Conservation (phyloP, 2,113 vertebrate genomes). For the Gracilinanus agilis region DNA sequence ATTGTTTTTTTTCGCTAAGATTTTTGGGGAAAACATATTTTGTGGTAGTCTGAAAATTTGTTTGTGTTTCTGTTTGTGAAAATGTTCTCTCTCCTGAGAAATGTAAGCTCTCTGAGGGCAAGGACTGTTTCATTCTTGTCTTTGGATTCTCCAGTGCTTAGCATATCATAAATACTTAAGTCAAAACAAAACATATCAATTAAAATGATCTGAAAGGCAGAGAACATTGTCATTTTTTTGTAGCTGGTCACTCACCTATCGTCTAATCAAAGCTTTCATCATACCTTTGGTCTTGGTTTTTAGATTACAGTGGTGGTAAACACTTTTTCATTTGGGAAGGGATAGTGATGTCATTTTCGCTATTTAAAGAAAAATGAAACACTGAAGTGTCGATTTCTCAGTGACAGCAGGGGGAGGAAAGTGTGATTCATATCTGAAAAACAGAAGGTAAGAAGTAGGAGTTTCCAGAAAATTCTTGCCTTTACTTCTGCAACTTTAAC, state of each 20-base stretch:
- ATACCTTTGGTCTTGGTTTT: slow-evolving; percentile 26
- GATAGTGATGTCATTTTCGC: slow-evolving; percentile 53
- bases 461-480: slow-evolving; percentile 47
- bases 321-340: slow-evolving; percentile 39
- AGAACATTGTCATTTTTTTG: slow-evolving; percentile 48
- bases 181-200: not conserved
- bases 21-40: not conserved
- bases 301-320: slow-evolving; percentile 41
- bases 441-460: slow-evolving; percentile 52
- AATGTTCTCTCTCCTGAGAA: not conserved
- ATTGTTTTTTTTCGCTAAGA: not conserved
- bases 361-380: slow-evolving; percentile 43
- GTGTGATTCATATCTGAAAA: slow-evolving; percentile 47
- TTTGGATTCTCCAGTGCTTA: not conserved
- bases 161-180: not conserved
- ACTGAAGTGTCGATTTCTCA: slow-evolving; percentile 25
- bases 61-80: not conserved
- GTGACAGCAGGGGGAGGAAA: slow-evolving; percentile 29
- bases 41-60: not conserved
- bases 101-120: not conserved
- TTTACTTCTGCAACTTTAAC: slow-evolving; percentile 48
- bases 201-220: slow-evolving; percentile 6
- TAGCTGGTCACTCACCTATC: slow-evolving; percentile 27
- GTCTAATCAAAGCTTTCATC: slow-evolving; percentile 23
- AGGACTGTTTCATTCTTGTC: not conserved